These are phyloP conservation scores for Hoplias malabaricus DNA, from an alignment of 2,113 vertebrate species.

Conservation along the genomic window DNA sequence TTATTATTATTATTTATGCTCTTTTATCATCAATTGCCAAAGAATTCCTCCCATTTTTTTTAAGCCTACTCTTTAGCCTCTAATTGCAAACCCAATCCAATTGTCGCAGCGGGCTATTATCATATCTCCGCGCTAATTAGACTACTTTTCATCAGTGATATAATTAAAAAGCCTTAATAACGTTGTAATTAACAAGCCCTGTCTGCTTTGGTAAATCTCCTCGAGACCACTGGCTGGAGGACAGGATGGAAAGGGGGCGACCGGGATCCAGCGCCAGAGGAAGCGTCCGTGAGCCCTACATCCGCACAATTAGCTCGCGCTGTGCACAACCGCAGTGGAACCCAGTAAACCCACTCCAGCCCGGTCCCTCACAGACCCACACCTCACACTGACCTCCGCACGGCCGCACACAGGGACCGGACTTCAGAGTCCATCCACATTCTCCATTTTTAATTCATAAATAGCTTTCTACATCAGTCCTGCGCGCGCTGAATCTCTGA, in stretches of 20 bases:
- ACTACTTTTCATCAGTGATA: constrained; percentile 80
- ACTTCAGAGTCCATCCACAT: too few species aligned
- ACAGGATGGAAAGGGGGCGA: constrained; percentile 79
- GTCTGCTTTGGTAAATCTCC: constrained; percentile 87
- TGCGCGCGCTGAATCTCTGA: too few species aligned
- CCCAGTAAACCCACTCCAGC: too few species aligned
- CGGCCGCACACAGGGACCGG: too few species aligned
- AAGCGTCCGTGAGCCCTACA: too few species aligned
- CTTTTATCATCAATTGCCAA: constrained; percentile 5
- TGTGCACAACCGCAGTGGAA: too few species aligned
- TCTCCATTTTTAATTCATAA: too few species aligned
- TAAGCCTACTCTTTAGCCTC: constrained; percentile 72
- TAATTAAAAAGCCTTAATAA: constrained; percentile 92
- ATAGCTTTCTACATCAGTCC: too few species aligned
- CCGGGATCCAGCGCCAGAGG: too few species aligned
- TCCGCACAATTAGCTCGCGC: too few species aligned
- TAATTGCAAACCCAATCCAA: constrained; percentile 74
- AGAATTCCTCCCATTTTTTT: constrained; percentile 75
- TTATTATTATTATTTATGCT: constrained; percentile 75
- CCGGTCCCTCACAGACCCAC: too few species aligned
- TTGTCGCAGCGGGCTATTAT: constrained; percentile 83
- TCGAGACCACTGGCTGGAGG: constrained; percentile 76
- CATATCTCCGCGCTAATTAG: constrained; percentile 88
- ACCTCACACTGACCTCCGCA: too few species aligned
- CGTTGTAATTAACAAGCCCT: constrained; percentile 89